Conservation (phyloP, 2,113 vertebrate genomes). For the Synchiropus splendidus region DNA sequence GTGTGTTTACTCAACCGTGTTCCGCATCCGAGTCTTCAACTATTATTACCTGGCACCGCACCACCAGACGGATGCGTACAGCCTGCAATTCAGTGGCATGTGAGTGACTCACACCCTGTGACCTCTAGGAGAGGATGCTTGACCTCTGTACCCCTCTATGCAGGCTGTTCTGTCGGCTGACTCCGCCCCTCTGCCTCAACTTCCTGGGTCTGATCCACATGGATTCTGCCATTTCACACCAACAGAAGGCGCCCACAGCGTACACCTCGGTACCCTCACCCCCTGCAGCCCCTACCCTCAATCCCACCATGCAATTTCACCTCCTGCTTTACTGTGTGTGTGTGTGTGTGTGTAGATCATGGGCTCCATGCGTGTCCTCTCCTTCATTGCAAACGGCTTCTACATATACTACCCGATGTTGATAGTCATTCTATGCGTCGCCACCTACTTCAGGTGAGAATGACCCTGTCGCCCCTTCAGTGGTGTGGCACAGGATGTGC, state of each 20-base stretch:
- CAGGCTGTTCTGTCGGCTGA: slow-evolving; percentile 95
- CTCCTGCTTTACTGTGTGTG: too few relatives aligned
- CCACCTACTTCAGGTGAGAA: slow-evolving; percentile 92
- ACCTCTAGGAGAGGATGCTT: neutral
- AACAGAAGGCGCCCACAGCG: slow-evolving; percentile 81
- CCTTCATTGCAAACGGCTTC: slow-evolving; percentile 92
- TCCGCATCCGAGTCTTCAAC: slow-evolving; percentile 95
- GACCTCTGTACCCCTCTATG: neutral
- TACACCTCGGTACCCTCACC: slow-evolving; percentile 90
- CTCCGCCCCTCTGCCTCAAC: slow-evolving; percentile 93
- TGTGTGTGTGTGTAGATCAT: slow-evolving; percentile 75
- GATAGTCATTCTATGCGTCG: slow-evolving; percentile 94
- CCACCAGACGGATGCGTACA: slow-evolving; percentile 96
- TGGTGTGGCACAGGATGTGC: neutral
- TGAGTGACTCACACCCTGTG: slow-evolving; percentile 48
- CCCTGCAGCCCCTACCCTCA: too few relatives aligned
- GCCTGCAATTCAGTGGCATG: slow-evolving; percentile 99
- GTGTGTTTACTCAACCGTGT: slow-evolving; percentile 96
- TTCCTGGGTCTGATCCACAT: slow-evolving; percentile 96
- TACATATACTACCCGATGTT: slow-evolving; percentile 99
- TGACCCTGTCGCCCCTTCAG: too few relatives aligned
- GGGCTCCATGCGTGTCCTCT: slow-evolving; percentile 92
- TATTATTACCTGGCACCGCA: slow-evolving; percentile 97
- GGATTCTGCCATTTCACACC: slow-evolving; percentile 90
- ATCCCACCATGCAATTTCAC: too few relatives aligned